Conservation (phyloP, 2,888 invertebrate species). For the Caenorhabditis wallacei region DNA sequence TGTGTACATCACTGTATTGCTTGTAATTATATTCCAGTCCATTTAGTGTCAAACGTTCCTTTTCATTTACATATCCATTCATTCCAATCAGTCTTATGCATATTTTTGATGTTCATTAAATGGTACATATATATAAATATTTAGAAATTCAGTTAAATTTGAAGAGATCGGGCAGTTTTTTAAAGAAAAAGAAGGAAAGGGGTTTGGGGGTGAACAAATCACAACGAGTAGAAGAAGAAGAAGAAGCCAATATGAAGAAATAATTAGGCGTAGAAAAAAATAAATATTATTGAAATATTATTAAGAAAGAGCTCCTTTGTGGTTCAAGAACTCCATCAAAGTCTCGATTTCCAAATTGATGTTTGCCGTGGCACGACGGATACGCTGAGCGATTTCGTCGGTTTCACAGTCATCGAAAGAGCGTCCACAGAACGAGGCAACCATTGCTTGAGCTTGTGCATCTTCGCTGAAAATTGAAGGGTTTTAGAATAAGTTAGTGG, state of each 20-base stretch:
- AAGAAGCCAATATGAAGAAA: not conserved
- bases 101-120: not conserved
- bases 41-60: constrained; percentile 3
- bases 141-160: not conserved
- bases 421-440: constrained; percentile 83
- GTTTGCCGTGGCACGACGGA: constrained; percentile 82
- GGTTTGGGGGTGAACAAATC: constrained; percentile 34
- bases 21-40: constrained; percentile 9
- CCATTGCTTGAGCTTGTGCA: constrained; percentile 83
- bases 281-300: not conserved
- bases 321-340: constrained; percentile 82
- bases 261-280: not conserved
- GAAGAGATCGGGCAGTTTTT: constrained; percentile 45
- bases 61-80: constrained; percentile 10
- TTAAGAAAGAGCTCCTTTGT: constrained; percentile 81
- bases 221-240: constrained; percentile 29
- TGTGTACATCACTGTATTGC: constrained; percentile 8
- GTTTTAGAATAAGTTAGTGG: too few relatives aligned
- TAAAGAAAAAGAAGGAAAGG: not conserved
- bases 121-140: constrained; percentile 2
- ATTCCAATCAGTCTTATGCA: not conserved
- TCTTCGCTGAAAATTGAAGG: constrained; percentile 81
- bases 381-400: constrained; percentile 83
- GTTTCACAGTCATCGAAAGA: constrained; percentile 83
- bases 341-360: constrained; percentile 83